These are phyloP conservation scores for Elaeidobius kamerunicus DNA, from an alignment of 2,888 invertebrate species.

Conservation along the genomic window DNA sequence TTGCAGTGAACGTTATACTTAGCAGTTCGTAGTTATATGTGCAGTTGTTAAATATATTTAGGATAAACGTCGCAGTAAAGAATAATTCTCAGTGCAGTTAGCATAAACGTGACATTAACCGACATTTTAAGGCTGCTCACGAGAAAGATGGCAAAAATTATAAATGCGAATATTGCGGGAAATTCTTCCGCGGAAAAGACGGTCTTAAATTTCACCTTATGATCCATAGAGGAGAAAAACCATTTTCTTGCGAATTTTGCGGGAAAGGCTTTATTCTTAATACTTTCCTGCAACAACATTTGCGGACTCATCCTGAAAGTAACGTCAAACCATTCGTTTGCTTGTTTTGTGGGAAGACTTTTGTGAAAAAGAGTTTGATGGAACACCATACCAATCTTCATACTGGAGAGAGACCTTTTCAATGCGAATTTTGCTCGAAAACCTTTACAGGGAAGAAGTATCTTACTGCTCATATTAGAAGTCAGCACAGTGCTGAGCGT, in stretches of 20 bases:
- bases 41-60: too few species aligned
- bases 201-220: slow-evolving; percentile 29
- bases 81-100: too few species aligned
- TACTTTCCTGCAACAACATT: slow-evolving; percentile 22
- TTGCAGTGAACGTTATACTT: too few species aligned
- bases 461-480: slow-evolving; percentile 46
- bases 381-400: slow-evolving; percentile 25
- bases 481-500: slow-evolving; percentile 15
- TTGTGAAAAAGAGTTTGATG: slow-evolving; percentile 22
- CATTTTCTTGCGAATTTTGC: slow-evolving; percentile 28
- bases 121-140: slow-evolving; percentile 33
- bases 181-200: slow-evolving; percentile 37
- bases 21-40: too few species aligned
- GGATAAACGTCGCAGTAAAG: too few species aligned
- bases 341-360: slow-evolving; percentile 19
- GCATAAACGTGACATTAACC: slow-evolving; percentile 20
- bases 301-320: slow-evolving; percentile 25
- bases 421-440: slow-evolving; percentile 46
- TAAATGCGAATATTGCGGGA: slow-evolving; percentile 41
- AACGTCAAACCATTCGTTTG: slow-evolving; percentile 25
- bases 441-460: slow-evolving; percentile 40
- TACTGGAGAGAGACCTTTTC: slow-evolving; percentile 28
- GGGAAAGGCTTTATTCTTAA: slow-evolving; percentile 23
- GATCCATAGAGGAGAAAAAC: slow-evolving; percentile 26
- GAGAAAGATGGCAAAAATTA: slow-evolving; percentile 26